Evolutionary conservation across 2,113 vertebrate species (phyloP).

Genomic region (Trogon surrucura): DNA sequence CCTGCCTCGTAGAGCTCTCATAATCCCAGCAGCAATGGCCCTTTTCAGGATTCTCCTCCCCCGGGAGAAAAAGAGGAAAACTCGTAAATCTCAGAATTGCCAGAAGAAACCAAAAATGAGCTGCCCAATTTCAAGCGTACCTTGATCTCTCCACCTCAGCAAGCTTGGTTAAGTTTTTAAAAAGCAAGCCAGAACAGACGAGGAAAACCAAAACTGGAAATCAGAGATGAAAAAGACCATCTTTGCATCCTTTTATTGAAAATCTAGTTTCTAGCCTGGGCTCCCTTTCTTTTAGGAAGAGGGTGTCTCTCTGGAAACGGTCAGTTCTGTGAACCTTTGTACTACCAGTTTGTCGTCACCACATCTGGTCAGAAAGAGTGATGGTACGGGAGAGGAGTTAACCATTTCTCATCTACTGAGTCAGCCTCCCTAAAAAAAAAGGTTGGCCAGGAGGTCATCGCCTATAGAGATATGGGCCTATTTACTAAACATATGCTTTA

Average conservation of each 20-base stretch:
- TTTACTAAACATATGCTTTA: background rate
- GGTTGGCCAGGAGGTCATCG: background rate
- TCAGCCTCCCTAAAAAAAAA: background rate
- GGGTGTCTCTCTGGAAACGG: background rate
- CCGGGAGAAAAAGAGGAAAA: background rate
- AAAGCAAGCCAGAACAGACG: background rate
- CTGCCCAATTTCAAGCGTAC: background rate
- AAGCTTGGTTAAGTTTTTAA: background rate
- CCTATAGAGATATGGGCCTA: background rate
- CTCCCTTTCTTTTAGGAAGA: background rate
- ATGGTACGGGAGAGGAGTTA: background rate
- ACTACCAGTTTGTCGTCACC: background rate
- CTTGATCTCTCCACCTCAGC: background rate
- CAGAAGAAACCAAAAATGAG: background rate
- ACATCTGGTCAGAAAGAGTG: background rate
- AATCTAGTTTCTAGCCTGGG: background rate
- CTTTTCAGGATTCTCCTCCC: background rate
- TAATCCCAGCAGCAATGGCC: background rate
- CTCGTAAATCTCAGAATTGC: background rate
- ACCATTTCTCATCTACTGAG: background rate
- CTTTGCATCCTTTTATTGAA: background rate
- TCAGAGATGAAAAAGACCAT: background rate
- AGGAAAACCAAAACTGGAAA: background rate
- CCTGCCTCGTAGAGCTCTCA: background rate
- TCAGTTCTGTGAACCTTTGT: background rate